A percentile compares a stretch with the other conserved stretches of the same genome.
phyloP scores from a whole-genome alignment of 2,797 vertebrate species.

The Danio tinwini region DNA sequence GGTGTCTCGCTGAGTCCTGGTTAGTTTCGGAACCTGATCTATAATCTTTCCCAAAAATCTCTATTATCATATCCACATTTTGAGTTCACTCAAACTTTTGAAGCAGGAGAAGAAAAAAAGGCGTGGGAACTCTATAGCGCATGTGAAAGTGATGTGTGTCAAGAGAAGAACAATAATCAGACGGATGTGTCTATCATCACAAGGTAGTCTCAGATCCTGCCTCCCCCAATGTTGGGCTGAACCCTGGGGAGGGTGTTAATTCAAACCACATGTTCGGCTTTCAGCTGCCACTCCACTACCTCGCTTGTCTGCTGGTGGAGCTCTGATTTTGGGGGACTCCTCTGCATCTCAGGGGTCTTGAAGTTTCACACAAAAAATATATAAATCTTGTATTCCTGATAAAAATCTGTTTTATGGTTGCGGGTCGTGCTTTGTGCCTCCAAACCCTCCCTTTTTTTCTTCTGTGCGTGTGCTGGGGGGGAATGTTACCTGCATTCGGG shows the following conservation, averaged over 20 bases:
- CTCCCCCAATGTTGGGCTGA: slow-evolving; percentile 19
- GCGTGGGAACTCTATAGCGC: slow-evolving; percentile 43
- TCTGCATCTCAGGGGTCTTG: slow-evolving; percentile 17
- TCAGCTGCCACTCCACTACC: slow-evolving; percentile 28
- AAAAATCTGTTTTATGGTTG: slow-evolving; percentile 56
- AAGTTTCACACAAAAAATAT: slow-evolving; percentile 5
- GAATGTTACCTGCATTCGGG: slow-evolving; percentile 58
- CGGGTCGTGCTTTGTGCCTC: not conserved
- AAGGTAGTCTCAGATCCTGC: slow-evolving; percentile 44
- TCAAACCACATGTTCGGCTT: slow-evolving; percentile 50
- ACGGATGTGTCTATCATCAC: slow-evolving; percentile 46
- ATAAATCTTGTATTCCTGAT: slow-evolving; percentile 18
- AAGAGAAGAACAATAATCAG: slow-evolving; percentile 52
- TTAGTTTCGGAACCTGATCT: not conserved
- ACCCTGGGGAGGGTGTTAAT: slow-evolving; percentile 46
- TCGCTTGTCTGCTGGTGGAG: slow-evolving; percentile 13
- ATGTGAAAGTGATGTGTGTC: slow-evolving; percentile 54
- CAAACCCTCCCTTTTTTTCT: slow-evolving; percentile 27
- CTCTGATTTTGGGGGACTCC: slow-evolving; percentile 8
- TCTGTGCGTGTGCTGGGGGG: slow-evolving; percentile 60
- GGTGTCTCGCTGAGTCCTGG: not conserved
- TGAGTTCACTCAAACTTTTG: slow-evolving; percentile 16
- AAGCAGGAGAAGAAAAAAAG: slow-evolving; percentile 32
- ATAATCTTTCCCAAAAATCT: slow-evolving; percentile 13
- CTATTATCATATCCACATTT: slow-evolving; percentile 13